A percentile compares a stretch with the other conserved stretches of the same genome.
These are phyloP conservation scores for Vulpes lagopus DNA, from an alignment of 2,113 vertebrate genomes.

Conservation along the genomic window DNA sequence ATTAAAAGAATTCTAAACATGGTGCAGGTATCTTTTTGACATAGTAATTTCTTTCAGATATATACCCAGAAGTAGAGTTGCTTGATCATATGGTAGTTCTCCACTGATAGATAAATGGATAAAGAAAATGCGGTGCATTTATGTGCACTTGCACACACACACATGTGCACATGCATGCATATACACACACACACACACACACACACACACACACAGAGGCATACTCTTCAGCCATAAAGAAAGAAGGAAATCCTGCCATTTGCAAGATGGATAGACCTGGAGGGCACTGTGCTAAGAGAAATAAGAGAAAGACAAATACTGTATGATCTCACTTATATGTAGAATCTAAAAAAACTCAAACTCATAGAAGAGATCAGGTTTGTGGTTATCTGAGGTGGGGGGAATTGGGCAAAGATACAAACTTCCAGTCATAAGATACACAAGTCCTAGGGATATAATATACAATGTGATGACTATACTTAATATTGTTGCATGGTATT, in stretches of 20 bases:
- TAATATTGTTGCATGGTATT: not conserved
- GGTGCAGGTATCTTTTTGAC: not conserved
- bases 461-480: not conserved
- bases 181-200: not conserved
- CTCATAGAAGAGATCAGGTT: not conserved
- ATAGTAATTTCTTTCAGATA: not conserved
- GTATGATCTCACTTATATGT: not conserved
- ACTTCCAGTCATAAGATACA: not conserved
- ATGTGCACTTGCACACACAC: too few species aligned
- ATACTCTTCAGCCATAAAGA: not conserved
- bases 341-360: not conserved
- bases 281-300: not conserved
- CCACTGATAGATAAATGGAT: not conserved
- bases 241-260: not conserved
- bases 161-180: not conserved
- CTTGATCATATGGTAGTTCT: not conserved
- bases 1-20: not conserved
- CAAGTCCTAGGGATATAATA: not conserved
- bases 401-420: not conserved
- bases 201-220: not conserved
- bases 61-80: not conserved
- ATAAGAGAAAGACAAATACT: slow-evolving; percentile 23
- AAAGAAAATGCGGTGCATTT: not conserved
- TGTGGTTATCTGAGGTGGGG: not conserved
- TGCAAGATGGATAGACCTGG: not conserved